Conservation (phyloP, 2,888 invertebrate genomes). For the Anticlea derivata region DNA sequence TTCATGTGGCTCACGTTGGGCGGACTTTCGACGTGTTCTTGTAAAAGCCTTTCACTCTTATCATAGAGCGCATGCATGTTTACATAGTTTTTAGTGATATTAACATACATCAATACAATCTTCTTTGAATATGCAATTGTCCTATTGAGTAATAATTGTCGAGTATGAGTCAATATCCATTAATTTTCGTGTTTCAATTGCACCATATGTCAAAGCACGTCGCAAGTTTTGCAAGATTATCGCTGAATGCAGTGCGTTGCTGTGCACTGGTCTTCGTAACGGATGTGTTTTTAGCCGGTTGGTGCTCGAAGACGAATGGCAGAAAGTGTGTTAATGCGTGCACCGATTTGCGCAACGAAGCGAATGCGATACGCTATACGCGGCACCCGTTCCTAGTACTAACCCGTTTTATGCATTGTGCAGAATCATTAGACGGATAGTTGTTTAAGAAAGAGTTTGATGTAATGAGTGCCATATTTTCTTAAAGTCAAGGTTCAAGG, state of each 20-base stretch:
- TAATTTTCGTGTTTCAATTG: conserved; percentile 31
- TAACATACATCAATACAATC: conserved; percentile 3
- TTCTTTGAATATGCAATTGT: conserved; percentile 13
- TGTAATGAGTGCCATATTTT: neutral
- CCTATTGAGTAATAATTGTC: conserved; percentile 14
- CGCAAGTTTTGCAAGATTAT: conserved; percentile 32
- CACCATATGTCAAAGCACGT: conserved; percentile 32
- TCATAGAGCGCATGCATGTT: conserved; percentile 56
- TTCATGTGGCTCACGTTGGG: conserved; percentile 79
- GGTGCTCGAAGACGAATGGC: conserved; percentile 47
- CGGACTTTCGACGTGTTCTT: conserved; percentile 77
- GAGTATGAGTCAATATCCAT: conserved; percentile 25
- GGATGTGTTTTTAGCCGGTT: conserved; percentile 72
- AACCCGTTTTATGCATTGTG: conserved; percentile 52
- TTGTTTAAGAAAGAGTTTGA: neutral
- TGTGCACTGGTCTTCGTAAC: conserved; percentile 49
- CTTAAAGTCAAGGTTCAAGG: too few species aligned
- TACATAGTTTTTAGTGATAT: conserved; percentile 25
- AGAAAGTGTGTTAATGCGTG: conserved; percentile 76
- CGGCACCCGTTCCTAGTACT: conserved; percentile 55
- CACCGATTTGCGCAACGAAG: conserved; percentile 66
- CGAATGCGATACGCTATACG: conserved; percentile 58
- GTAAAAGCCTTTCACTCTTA: conserved; percentile 82
- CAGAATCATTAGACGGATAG: neutral
- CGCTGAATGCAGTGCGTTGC: conserved; percentile 27